Base-by-base conservation (phyloP, 2,888 invertebrate species). In the Crocallis elinguaria region DNA sequence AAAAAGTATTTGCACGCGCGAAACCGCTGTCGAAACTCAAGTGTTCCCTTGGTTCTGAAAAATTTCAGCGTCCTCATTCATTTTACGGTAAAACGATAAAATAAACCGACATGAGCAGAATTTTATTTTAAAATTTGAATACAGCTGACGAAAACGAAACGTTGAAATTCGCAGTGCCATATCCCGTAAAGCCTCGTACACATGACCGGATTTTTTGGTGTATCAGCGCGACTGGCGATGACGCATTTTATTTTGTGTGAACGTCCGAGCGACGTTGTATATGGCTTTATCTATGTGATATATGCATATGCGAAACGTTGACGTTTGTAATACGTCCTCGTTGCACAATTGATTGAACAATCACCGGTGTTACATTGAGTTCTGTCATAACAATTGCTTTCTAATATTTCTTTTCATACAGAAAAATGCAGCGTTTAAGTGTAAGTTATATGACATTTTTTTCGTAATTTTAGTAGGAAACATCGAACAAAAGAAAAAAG, bases 281-380 rank as follows among this genome's bases (percentile, higher is more conserved):
- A n/a, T n/a, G n/a, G 46, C 62, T 63, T 60, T 81, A 81, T 80
- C 81, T 71, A 54, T 58, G 59, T 75, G 75, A 77, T 71, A 67
- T 71, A 80, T 77, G 74, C 21, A 37, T 54, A 46, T 33, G 25
- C 39, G 62, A 58, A 60, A 72, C 71, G 77, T 82, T 77, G 79
- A 80, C 79, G 71, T 73, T 75, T 76, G 64, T 69, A 69, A 78
- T 70, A 71, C 67, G 62, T 75, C 69, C 74, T 67, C 69, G 43
- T 38, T 51, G 53, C 23, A 42, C 58, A 50, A 48, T 57, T 57
- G 50, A 62, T 60, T 54, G 51, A 30, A 48, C 38, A 43, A 50
- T 60, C 30, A 27, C 35, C 37, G 30, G 9, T 21, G 27, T 41
- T 36, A 17, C 38, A 36, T 29, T 37, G 41, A 41, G 17, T 37